Percentiles rank a stretch among this genome's conserved stretches.
These are phyloP conservation scores for Agrochola lota DNA, from an alignment of 2,888 invertebrate species.

Conservation along the genomic window DNA sequence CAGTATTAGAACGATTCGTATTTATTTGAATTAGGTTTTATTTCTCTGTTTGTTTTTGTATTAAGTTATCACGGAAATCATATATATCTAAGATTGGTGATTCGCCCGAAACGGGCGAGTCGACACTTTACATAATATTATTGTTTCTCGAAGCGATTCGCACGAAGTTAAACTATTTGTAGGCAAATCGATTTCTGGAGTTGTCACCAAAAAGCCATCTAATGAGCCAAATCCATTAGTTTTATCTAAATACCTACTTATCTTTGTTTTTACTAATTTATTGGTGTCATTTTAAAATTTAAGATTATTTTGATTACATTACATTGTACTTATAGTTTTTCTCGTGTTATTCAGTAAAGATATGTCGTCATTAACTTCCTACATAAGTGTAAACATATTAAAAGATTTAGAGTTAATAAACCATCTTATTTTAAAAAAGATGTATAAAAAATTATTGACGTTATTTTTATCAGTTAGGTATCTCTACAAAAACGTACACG, in stretches of 20 bases:
- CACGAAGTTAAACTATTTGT: no score
- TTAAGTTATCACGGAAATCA: not conserved
- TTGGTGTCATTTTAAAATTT: not conserved
- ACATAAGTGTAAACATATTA: conserved; percentile 23
- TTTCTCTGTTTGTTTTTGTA: not conserved
- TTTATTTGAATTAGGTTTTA: not conserved
- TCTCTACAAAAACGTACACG: conserved; percentile 13
- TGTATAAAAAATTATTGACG: not conserved
- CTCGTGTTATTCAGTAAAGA: not conserved
- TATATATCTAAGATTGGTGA: no score
- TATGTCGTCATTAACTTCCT: conserved; percentile 41
- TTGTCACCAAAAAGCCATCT: no score
- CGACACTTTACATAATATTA: no score
- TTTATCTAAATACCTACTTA: conserved; percentile 25
- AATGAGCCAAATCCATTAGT: not conserved
- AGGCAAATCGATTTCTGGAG: no score
- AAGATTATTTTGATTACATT: not conserved
- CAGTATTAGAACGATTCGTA: not conserved
- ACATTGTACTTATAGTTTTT: not conserved
- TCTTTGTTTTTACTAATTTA: conserved; percentile 17
- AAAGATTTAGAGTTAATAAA: conserved; percentile 17
- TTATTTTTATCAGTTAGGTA: not conserved
- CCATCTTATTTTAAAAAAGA: no score
- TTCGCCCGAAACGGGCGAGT: no score
- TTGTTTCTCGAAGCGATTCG: no score